Conservation (phyloP, 2,888 invertebrate genomes). For the Oscheius sp. region DNA sequence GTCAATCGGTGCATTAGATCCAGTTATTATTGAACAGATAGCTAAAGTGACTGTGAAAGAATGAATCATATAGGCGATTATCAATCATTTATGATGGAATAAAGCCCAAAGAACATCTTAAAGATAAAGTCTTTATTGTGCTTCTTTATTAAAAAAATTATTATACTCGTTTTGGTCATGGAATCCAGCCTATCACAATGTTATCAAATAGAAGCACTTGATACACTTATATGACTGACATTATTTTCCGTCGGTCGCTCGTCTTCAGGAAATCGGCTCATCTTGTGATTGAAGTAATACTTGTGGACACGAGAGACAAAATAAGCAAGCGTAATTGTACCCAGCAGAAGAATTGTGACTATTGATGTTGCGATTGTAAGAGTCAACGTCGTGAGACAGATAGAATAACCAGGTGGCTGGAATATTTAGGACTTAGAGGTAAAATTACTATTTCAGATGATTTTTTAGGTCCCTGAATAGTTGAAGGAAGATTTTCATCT, state of each 20-base stretch:
- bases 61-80: too few relatives aligned
- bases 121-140: too few relatives aligned
- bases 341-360: neutral
- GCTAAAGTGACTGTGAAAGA: too few relatives aligned
- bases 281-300: slow-evolving; percentile 12
- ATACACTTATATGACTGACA: slow-evolving; percentile 7
- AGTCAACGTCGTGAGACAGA: neutral
- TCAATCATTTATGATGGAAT: too few relatives aligned
- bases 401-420: slow-evolving; percentile 3
- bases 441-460: neutral
- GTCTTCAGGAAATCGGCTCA: neutral
- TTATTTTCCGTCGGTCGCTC: neutral
- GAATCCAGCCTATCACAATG: too few relatives aligned
- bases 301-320: slow-evolving; percentile 17
- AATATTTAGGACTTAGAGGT: neutral
- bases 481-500: slow-evolving; percentile 5
- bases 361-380: slow-evolving; percentile 10
- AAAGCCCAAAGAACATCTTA: too few relatives aligned
- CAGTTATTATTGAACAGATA: too few relatives aligned
- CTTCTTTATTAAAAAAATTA: too few relatives aligned
- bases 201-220: slow-evolving; percentile 10
- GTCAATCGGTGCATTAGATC: too few relatives aligned
- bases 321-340: neutral
- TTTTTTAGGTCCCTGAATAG: neutral
- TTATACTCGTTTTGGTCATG: too few relatives aligned